Base-by-base conservation (phyloP, 2,888 invertebrate species). In the Drosophila silvestris region DNA sequence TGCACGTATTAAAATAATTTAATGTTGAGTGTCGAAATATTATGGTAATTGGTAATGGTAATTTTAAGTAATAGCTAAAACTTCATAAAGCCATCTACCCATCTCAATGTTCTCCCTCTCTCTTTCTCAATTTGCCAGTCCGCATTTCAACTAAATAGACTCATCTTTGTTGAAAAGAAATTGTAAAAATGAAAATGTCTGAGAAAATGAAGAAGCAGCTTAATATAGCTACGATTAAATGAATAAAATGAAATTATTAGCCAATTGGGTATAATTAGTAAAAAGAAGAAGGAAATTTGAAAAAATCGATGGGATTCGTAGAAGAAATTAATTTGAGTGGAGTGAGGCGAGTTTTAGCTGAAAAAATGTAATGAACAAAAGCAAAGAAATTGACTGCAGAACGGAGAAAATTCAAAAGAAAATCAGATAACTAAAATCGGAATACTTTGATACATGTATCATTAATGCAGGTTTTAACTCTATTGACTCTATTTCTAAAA, bases 161-260 rank as follows among this genome's bases (percentile, higher is more conserved):
- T 50, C 5, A 19, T 9, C 10, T 51, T 19, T 16, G 19, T 16
- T 5, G 28, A 16, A 19, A 51, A 16, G 26, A 26, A 58, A 14
- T n/a, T 5, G 2, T 19, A 44, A 44, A 44, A 44, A 44, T 2
- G 3, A 33, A 22, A 35, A 16, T 41, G 30, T 16, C 16, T 19
- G 26, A 22, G 50, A 14, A 22, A 35, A 66, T 47, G 9, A 37
- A 37, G 33, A 26, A 51, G 64, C 19, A 9, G 10, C 12, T 2
- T 12, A 12, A 41, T 12, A 12, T 22, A 5, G 37, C 64, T 41
- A 52, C 64, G 41, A 22, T 44, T 14, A 53, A 56, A 57, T 37
- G 37, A 57, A 63, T 63, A 35, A 47, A 53, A 65, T 51, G 30
- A 52, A 53, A 51, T 72, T 63, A 72, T 39, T 12, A 35, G 63